phyloP scores from a whole-genome alignment of 2,888 invertebrate species.

The Leptogaster cylindrica region DNA sequence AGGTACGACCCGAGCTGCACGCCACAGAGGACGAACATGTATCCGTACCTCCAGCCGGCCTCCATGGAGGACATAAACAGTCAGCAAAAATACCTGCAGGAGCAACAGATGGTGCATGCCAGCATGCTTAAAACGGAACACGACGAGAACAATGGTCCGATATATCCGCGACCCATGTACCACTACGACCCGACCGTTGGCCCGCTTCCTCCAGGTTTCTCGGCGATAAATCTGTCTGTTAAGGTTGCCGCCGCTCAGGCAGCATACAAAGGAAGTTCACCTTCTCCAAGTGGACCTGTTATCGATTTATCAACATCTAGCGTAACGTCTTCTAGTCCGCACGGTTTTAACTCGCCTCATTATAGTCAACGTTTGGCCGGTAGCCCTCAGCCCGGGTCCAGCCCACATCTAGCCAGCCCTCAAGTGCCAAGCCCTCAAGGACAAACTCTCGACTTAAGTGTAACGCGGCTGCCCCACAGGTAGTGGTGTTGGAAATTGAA shows the following conservation, averaged over 20 bases:
- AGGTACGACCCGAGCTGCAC: constrained; percentile 68
- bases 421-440: constrained; percentile 92
- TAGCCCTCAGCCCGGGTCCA: constrained; percentile 84
- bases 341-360: constrained; percentile 66
- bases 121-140: constrained; percentile 74
- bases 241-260: constrained; percentile 69
- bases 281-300: constrained; percentile 79
- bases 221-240: constrained; percentile 83
- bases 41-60: constrained; percentile 66
- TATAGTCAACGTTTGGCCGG: constrained; percentile 65
- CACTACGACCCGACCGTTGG: constrained; percentile 78
- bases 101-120: constrained; percentile 61
- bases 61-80: constrained; percentile 67
- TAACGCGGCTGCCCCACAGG: constrained; percentile 86
- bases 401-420: constrained; percentile 84
- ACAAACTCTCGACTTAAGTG: constrained; percentile 87
- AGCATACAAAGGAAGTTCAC: constrained; percentile 62
- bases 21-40: constrained; percentile 67
- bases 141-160: constrained; percentile 72
- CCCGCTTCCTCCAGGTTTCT: constrained; percentile 76
- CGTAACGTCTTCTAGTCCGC: constrained; percentile 82
- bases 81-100: constrained; percentile 68
- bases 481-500: constrained; percentile 56
- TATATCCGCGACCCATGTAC: constrained; percentile 84
- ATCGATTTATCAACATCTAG: constrained; percentile 88